These are phyloP conservation scores for Gari tellinella DNA, from an alignment of 2,888 invertebrate species.

Conservation along the genomic window DNA sequence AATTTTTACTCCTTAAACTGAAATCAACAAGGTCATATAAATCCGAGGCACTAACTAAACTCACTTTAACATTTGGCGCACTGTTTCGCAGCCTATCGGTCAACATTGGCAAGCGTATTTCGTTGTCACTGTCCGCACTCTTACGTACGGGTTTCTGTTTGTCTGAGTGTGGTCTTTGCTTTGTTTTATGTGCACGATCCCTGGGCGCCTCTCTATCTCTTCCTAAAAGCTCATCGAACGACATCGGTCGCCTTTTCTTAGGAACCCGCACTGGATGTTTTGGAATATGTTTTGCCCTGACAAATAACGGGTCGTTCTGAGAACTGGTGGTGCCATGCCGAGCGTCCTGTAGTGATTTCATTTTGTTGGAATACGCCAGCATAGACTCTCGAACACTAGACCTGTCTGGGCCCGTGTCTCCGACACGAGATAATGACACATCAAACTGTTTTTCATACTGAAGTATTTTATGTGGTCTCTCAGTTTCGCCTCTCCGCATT, in stretches of 20 bases:
- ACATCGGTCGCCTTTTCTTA: conserved; percentile 65
- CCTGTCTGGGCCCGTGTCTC: conserved; percentile 45
- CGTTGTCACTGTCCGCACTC: conserved; percentile 33
- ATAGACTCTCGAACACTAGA: conserved; percentile 57
- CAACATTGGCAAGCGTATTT: conserved; percentile 54
- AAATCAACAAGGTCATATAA: conserved; percentile 74
- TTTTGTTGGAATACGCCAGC: conserved; percentile 65
- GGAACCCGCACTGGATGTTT: conserved; percentile 54
- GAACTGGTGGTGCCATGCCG: conserved; percentile 20
- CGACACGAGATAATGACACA: conserved; percentile 54
- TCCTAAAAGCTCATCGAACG: conserved; percentile 70
- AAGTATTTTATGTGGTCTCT: conserved; percentile 42
- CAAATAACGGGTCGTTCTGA: conserved; percentile 60
- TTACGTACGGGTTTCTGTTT: conserved; percentile 43
- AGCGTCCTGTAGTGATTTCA: conserved; percentile 58
- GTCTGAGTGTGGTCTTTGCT: conserved; percentile 54
- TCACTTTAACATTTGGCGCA: conserved; percentile 63
- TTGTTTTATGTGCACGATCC: conserved; percentile 16
- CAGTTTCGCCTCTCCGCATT: conserved; percentile 16
- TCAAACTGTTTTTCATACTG: conserved; percentile 66
- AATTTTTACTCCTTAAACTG: conserved; percentile 62
- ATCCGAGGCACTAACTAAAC: conserved; percentile 72
- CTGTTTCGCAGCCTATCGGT: conserved; percentile 57
- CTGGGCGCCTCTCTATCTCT: conserved; percentile 39
- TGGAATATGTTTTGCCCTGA: conserved; percentile 68